Base-by-base conservation (phyloP, 2,888 invertebrate species). In the Oegoconia quadripuncta region DNA sequence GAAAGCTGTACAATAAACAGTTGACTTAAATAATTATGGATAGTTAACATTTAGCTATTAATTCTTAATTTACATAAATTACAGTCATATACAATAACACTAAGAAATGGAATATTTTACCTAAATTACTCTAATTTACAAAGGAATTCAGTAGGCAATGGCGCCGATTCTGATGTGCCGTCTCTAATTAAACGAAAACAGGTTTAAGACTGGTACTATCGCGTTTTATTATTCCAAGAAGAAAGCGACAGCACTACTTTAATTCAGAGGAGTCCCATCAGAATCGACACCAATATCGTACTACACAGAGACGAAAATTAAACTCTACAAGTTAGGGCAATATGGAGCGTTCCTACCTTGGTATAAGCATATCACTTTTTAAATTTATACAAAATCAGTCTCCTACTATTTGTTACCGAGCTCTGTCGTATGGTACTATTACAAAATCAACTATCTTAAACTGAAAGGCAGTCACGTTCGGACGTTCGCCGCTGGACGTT, bases 331-430 rank as follows among this genome's bases (percentile, higher is more conserved):
- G 15, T 59, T 60, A 59, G 53, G 62, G 66, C 58, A 63, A 59
- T 62, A 50, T 55, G 72, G 64, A 67, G 66, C 65, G 65, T 62
- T 55, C 66, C 68, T 74, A 75, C 66, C 64, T 70, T 73, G 79
- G 76, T 81, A 74, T 64, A 74, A 74, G 73, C 75, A 74, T 78
- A 78, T 76, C 73, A 77, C 78, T 75, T 64, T 69, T 72, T 74
- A 52, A 48, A 64, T 68, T 71, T 73, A 76, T 80, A 83, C 77
- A 86, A 84, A 83, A 83, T 87, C 86, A 87, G 86, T 86, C 86
- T 86, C 84, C 82, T 81, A 82, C 81, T 78, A 80, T 82, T 82
- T 81, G 80, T 81, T 78, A 74, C 70, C 61, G 70, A 73, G 65
- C 70, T 69, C 65, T 69, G 67, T 61, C 66, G 53, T 64, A 58